Base-by-base conservation (phyloP, 37 sponge, comb jelly and placozoan genomes). In the Ianthella basta region DNA sequence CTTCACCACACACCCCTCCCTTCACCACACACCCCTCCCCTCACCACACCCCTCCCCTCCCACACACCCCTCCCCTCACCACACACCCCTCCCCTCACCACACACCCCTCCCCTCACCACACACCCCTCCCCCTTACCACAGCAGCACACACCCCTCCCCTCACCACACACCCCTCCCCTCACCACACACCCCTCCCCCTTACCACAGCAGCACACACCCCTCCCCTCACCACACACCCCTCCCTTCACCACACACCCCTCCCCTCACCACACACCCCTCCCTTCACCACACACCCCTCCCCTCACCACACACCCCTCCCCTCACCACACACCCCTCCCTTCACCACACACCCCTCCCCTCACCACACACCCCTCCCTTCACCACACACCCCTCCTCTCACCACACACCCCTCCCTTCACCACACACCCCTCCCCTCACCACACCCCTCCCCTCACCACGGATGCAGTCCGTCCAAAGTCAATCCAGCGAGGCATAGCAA, bases 401-500 rank as follows among this genome's bases (percentile, higher is more conserved):
- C 81, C 56, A 44, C 56, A 80, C 81, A 80, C 56, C 5, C 81
- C 8, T 56, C 3, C 50, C 50, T 10, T 8, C 25, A 6, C 4
- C 81, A 80, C 81, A 80, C 75, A 73, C 36, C 4, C 72, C n/a
- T 5, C n/a, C 6, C 24, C 8, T 3, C 75, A 73, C 56, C 30
- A 25, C 63, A 64, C 83, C 68, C 83, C 4, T 36, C 4, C 70
- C 60, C 68, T 60, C 55, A 90, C 91, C 57, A 73, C 54, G 21
- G 91, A 88, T 16, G 99, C 97, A 27, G 84, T 92, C 86, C 86
- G 87, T 0, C 97, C 99, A 83, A 88, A 86, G 61, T 96, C 89
- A 37, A 98, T 91, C 99, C 99, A 98, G 24, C 95, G 55, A 23
- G 81, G 40, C 8, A 85, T 60, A 2, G 97, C 99, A 92, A 98